Base-by-base conservation (phyloP, 2,888 invertebrate genomes). In the Drosophila dives region DNA sequence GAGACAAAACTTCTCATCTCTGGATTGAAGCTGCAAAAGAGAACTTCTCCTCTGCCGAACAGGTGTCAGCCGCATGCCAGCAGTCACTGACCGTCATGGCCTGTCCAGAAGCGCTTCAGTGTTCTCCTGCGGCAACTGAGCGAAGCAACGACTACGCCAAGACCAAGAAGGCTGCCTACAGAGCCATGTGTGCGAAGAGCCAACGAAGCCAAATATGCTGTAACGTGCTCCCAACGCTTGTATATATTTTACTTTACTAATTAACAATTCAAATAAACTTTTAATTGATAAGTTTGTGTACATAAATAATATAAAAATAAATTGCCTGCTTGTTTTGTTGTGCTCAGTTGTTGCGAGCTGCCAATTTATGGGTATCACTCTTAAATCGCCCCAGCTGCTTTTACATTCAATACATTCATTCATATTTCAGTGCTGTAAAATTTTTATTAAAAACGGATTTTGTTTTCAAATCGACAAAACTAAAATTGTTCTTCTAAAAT, bases 141-240 rank as follows among this genome's bases (percentile, higher is more conserved):
- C 81, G 94, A 94, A 20, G 95, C 65, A 93, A 93, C 0, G 96
- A 96, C 77, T 94, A 95, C 54, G 92, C 94, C 0, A 95, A 95
- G 29, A 96, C 96, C 0, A 95, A 95, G 85, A 94, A 95, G 72
- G 95, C 96, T 0, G 95, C 95, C 0, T 94, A 94, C 60, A 94
- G 94, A 66, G 96, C 96, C 0, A 94, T 94, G 32, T 94, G 94
- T 63, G 94, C 96, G 0, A n/a, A n/a, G n/a, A n/a, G 96, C 96
- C 0, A 94, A 94, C 29, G 95, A 95, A 20, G 96, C 96, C 8
- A 95, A 95, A 80, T n/a, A n/a, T n/a, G n/a, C n/a, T n/a, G n/a
- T n/a, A n/a, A n/a, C n/a, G n/a, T n/a, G n/a, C n/a, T n/a, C n/a
- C n/a, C n/a, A n/a, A 66, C 6, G 34, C 60, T 15, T 81, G 73